Conservation (phyloP, 2,888 invertebrate genomes). For the Myopa tessellatipennis region DNA sequence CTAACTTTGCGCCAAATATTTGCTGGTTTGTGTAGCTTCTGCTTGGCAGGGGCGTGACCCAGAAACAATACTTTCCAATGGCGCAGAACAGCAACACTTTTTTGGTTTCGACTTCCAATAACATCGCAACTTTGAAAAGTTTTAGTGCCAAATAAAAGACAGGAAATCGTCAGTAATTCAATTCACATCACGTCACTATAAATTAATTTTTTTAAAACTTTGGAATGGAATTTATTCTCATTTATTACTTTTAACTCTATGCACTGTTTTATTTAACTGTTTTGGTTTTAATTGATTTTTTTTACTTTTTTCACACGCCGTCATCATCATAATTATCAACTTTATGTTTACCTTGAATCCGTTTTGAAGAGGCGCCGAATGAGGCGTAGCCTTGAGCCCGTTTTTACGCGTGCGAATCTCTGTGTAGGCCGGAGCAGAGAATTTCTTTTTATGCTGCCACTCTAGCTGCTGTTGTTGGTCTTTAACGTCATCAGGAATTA, state of each 20-base stretch:
- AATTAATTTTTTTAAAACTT: background rate
- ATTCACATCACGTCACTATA: constrained; percentile 5
- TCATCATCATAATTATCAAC: too few relatives aligned
- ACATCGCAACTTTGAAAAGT: background rate
- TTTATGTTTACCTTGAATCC: constrained; percentile 56
- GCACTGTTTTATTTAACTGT: too few relatives aligned
- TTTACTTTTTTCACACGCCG: background rate
- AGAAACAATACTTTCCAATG: constrained; percentile 41
- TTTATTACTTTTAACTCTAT: too few relatives aligned
- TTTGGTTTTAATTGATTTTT: background rate
- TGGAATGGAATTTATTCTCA: too few relatives aligned
- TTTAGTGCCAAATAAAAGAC: background rate
- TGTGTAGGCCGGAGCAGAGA: constrained; percentile 59
- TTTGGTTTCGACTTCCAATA: constrained; percentile 3
- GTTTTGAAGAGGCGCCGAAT: constrained; percentile 42
- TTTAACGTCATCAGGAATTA: background rate
- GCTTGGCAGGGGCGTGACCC: constrained; percentile 40
- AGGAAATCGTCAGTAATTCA: background rate
- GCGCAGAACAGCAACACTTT: constrained; percentile 13
- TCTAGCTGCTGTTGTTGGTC: constrained; percentile 42
- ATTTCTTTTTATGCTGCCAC: constrained; percentile 51
- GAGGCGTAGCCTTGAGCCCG: constrained; percentile 48
- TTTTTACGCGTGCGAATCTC: constrained; percentile 59
- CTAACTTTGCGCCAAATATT: too few relatives aligned
- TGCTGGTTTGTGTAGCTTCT: too few relatives aligned